Percentiles rank a stretch among this genome's conserved stretches.
These are phyloP conservation scores for Morpho deidamia DNA, from an alignment of 2,888 invertebrate genomes.

Conservation along the genomic window DNA sequence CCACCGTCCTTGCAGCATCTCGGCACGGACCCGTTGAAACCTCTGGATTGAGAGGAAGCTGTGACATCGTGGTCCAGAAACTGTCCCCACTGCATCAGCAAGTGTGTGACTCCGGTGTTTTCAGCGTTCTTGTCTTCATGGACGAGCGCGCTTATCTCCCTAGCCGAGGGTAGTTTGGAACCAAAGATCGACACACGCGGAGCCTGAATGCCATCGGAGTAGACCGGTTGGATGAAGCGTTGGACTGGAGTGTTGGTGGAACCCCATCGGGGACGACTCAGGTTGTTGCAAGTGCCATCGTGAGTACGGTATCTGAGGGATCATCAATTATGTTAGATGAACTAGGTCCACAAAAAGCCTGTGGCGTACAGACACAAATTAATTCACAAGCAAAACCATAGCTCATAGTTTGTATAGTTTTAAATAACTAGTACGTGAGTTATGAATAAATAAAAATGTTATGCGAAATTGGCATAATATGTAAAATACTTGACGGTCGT, in stretches of 20 bases:
- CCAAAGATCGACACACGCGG: slow-evolving; percentile 79
- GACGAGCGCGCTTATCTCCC: slow-evolving; percentile 83
- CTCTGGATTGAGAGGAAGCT: slow-evolving; percentile 85
- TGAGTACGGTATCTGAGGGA: slow-evolving; percentile 84
- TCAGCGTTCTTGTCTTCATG: slow-evolving; percentile 81
- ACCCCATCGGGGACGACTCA: slow-evolving; percentile 86
- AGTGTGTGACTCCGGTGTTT: slow-evolving; percentile 83
- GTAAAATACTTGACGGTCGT: too few species aligned
- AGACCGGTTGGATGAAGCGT: slow-evolving; percentile 88
- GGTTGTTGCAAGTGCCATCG: slow-evolving; percentile 94
- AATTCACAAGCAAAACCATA: too few species aligned
- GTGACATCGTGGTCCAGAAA: slow-evolving; percentile 93
- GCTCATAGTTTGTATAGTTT: too few species aligned
- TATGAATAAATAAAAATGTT: too few species aligned
- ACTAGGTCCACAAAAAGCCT: too few species aligned
- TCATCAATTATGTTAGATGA: neutral
- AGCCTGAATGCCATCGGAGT: slow-evolving; percentile 85
- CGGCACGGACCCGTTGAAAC: slow-evolving; percentile 88
- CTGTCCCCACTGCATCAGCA: slow-evolving; percentile 96
- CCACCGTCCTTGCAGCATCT: slow-evolving; percentile 84
- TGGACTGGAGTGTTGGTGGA: slow-evolving; percentile 90
- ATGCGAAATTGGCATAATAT: too few species aligned
- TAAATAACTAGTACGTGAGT: too few species aligned
- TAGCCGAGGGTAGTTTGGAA: slow-evolving; percentile 83
- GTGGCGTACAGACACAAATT: too few species aligned